Evolutionary conservation across 2,797 vertebrate genomes (phyloP), one percentile per base, ranked within the genome.

Genomic region (Eleutherodactylus coqui): DNA sequence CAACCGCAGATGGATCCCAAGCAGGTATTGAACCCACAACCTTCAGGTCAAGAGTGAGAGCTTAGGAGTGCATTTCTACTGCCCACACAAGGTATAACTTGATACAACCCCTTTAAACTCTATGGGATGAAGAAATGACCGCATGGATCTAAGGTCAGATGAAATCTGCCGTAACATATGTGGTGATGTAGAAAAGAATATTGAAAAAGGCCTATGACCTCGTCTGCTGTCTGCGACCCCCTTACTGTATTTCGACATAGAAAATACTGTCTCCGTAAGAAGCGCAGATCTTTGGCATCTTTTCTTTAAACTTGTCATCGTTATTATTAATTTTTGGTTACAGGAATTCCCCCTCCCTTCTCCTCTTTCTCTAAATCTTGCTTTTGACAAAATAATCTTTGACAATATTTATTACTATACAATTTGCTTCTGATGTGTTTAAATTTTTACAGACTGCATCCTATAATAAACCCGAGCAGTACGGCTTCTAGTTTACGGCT

Each of bases 371-470:
- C 67, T 38, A 0, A 0, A 10, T 69, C 34, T 69, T 4, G 8
- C 36, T 69, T 69, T 69, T 41, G 67, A 69, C 36, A 41, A 64
- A 34, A 64, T 64, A 64, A 64, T 64, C 9, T 21, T 14, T 41
- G 16, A 38, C 24, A 69, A 38, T 69, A 69, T 24, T 69, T 69
- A 69, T 38, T 69, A 41, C 19, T 4, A 21, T 69, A 69, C 36
- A 69, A 38, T 38, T 69, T 69, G 67, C 8, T 69, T 41, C 36
- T 38, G 67, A 69, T 38, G 67, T 69, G 34, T 69, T 38, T 69
- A 24, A 38, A 21, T 36, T 69, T 69, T 69, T 38, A 69, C 41
- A 69, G 67, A 38, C 67, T 69, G 34, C 24, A 69, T 69, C 17
- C 10, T 36, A 67, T 69, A 69, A 38, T 38, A 69, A 38, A 9